Percentiles rank a stretch among this genome's conserved stretches.
Evolutionary conservation across 2,113 vertebrate genomes (phyloP).

Genomic region (Ochotona princeps): DNA sequence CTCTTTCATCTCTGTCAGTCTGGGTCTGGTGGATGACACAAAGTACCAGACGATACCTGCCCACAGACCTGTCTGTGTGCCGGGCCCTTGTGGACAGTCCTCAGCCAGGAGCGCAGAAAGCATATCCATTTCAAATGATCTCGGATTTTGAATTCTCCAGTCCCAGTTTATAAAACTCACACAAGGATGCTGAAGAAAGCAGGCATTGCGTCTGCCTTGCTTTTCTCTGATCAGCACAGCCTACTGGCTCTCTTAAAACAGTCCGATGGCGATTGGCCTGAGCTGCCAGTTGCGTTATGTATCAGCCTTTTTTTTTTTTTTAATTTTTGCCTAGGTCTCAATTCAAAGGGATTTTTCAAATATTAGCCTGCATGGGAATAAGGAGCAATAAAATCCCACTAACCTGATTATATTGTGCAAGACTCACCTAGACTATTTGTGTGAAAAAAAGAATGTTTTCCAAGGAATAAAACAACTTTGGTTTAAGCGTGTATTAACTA

Average conservation of each 20-base stretch:
- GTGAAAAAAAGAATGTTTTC: slow-evolving; percentile 42
- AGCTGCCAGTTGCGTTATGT: not conserved
- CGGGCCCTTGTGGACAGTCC: slow-evolving; percentile 12
- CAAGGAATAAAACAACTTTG: slow-evolving; percentile 49
- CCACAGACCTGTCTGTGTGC: not conserved
- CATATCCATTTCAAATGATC: slow-evolving; percentile 64
- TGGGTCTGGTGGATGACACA: not conserved
- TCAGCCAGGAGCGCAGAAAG: slow-evolving; percentile 5
- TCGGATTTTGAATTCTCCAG: slow-evolving; percentile 57
- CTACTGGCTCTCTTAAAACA: slow-evolving; percentile 39
- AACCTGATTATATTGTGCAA: not conserved
- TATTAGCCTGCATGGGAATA: slow-evolving; percentile 37
- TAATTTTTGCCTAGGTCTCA: slow-evolving; percentile 53
- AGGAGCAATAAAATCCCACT: slow-evolving; percentile 43
- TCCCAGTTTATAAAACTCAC: slow-evolving; percentile 56
- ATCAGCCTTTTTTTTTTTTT: slow-evolving; percentile 29
- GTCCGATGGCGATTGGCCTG: slow-evolving; percentile 43
- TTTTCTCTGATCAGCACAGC: slow-evolving; percentile 51
- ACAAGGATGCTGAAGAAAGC: slow-evolving; percentile 34
- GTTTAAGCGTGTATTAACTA: not conserved
- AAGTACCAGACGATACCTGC: slow-evolving; percentile 13
- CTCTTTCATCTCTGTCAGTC: not conserved
- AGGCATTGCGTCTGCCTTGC: slow-evolving; percentile 50
- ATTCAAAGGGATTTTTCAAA: slow-evolving; percentile 61
- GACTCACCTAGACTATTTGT: slow-evolving; percentile 49